Base-by-base conservation (phyloP, 2,797 vertebrate species). In the Iguana delicatissima region DNA sequence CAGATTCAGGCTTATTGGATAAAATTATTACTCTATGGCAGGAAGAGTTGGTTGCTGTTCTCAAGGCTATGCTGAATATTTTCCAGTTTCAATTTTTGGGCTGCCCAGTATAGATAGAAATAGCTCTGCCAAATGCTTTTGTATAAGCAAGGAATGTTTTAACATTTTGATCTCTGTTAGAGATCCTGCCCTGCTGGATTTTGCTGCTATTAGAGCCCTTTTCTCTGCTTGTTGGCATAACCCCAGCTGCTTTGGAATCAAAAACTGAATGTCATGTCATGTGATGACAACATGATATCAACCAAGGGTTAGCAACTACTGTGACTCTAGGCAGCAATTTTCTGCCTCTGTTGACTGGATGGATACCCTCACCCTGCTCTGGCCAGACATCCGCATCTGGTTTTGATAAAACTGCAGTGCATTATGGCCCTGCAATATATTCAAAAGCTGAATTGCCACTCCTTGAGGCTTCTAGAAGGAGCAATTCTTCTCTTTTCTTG, bases 1-100 rank as follows among this genome's bases (percentile, higher is more conserved):
- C 80, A 90, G 85, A 85, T 90, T 38, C 94, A 89, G 86, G 42
- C 80, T 42, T 62, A 42, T 14, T 1, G 1, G 26, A 76, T 35
- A 94, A 93, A 89, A 91, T 93, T 73, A 86, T 91, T 93, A 88
- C 94, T 89, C 82, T 12, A 12, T 86, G 91, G 92, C 55, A 67
- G 81, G 55, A 87, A 91, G 55, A 73, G 35, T 81, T 91, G 81
- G 57, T 57, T 89, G 29, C 13, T 69, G 62, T 64, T 93, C 69
- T 94, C 88, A 84, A 57, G 13, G 29, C 20, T 67, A 13, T 42
- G 1, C 2, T 35, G 32, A 80, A 82, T 29, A 42, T 59, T 86
- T 35, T 72, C 55, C 24, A 35, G 38, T 82, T 57, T 81, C 38
- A 7, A 38, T 26, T 42, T 46, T 29, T n/a, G 35, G 16, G 16